Conservation (phyloP, 2,888 invertebrate genomes). For the Drosophila paranaensis region DNA sequence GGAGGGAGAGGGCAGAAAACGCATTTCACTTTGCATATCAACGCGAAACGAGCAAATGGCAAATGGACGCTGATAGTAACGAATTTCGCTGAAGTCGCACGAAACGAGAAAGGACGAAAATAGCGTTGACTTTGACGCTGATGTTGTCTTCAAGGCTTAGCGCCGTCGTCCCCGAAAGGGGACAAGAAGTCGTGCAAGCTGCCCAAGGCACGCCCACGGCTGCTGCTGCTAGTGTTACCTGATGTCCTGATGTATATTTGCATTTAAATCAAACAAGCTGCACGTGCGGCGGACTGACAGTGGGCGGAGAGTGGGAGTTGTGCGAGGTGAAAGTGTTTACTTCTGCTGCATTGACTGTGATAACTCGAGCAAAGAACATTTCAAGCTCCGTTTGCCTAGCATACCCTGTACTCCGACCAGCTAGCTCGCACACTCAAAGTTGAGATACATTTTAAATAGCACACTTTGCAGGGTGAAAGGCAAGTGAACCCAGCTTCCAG, state of each 20-base stretch:
- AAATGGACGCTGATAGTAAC: slow-evolving; percentile 35
- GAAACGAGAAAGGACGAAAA: slow-evolving; percentile 11
- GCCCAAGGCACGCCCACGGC: slow-evolving; percentile 7
- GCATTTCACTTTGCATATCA: slow-evolving; percentile 75
- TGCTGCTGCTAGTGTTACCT: slow-evolving; percentile 30
- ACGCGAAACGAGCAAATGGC: slow-evolving; percentile 28
- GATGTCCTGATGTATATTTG: slow-evolving; percentile 58
- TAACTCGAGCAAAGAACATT: slow-evolving; percentile 25
- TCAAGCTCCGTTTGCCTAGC: slow-evolving; percentile 34
- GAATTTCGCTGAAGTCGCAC: slow-evolving; percentile 14
- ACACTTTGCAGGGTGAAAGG: slow-evolving; percentile 22
- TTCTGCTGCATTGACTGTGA: slow-evolving; percentile 25
- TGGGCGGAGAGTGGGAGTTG: not conserved
- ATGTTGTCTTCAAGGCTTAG: slow-evolving; percentile 14
- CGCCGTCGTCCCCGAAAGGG: not conserved
- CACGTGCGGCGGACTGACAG: not conserved
- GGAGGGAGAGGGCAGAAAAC: slow-evolving; percentile 31
- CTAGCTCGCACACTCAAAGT: not conserved
- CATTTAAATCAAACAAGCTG: slow-evolving; percentile 66
- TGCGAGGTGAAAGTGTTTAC: slow-evolving; percentile 7
- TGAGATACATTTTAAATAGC: slow-evolving; percentile 1
- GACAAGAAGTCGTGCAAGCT: slow-evolving; percentile 1
- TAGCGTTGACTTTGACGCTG: slow-evolving; percentile 31
- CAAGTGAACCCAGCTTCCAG: slow-evolving; percentile 1
- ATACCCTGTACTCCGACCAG: slow-evolving; percentile 27